A percentile compares a stretch with the other conserved stretches of the same genome.
These are phyloP conservation scores for Penaeus vannamei DNA, from an alignment of 1,140 invertebrate species.

Conservation along the genomic window DNA sequence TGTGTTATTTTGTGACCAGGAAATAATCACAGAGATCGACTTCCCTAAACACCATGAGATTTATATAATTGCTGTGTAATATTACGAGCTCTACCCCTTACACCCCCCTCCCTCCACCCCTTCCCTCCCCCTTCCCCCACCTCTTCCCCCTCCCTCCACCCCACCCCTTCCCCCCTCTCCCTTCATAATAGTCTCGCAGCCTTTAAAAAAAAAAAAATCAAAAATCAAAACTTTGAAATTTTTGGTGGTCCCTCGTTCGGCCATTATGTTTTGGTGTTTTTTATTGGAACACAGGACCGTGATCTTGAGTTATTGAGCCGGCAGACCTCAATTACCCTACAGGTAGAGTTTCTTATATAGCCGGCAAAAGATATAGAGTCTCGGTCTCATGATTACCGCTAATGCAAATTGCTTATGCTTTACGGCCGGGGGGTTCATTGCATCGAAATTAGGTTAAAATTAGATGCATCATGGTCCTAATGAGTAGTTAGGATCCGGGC, in stretches of 20 bases:
- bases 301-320: conserved; percentile 20
- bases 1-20: too few relatives aligned
- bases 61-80: too few relatives aligned
- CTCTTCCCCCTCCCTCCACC: not conserved
- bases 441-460: conserved; percentile 51
- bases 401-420: conserved; percentile 43
- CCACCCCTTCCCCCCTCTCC: too few relatives aligned
- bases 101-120: not conserved
- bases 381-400: conserved; percentile 21
- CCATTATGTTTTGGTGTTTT: not conserved
- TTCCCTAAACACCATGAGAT: too few relatives aligned
- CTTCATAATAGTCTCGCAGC: too few relatives aligned
- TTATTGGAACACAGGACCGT: not conserved
- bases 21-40: too few relatives aligned
- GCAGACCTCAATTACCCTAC: conserved; percentile 37
- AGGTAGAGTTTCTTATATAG: conserved; percentile 1
- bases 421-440: not conserved
- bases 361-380: too few relatives aligned
- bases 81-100: not conserved
- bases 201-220: too few relatives aligned
- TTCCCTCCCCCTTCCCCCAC: not conserved
- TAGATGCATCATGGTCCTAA: conserved; percentile 46
- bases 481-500: conserved; percentile 26
- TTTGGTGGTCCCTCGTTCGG: not conserved
- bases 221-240: too few relatives aligned